Evolutionary conservation across 1,140 invertebrate genomes (phyloP).

Genomic region (Zaprionus africanus): DNA sequence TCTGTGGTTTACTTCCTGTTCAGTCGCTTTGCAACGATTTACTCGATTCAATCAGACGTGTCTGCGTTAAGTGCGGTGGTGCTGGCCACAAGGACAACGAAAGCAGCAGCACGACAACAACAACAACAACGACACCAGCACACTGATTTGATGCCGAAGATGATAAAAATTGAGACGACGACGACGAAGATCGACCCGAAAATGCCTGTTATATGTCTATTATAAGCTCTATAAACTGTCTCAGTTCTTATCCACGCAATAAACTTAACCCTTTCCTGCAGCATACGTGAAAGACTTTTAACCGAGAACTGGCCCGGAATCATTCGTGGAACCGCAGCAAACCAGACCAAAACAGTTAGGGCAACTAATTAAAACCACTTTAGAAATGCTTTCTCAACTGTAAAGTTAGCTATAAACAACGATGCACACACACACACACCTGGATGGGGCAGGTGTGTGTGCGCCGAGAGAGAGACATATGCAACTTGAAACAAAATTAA

Average conservation of each 20-base stretch:
- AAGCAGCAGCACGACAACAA: not conserved
- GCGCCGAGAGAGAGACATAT: constrained; percentile 64
- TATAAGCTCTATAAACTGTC: not conserved
- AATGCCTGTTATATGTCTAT: not conserved
- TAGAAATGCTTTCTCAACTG: constrained; percentile 80
- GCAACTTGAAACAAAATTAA: constrained; percentile 82
- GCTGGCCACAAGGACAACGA: no score
- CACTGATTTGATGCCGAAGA: not conserved
- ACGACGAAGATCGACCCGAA: not conserved
- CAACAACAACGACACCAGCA: not conserved
- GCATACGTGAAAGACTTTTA: not conserved
- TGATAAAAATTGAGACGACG: not conserved
- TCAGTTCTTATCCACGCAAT: constrained; percentile 12
- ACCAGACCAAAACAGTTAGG: constrained; percentile 39
- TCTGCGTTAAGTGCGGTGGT: no score
- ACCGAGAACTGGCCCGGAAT: constrained; percentile 16
- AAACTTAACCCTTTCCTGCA: constrained; percentile 24
- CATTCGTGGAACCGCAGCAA: constrained; percentile 26
- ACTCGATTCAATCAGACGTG: rapidly evolving
- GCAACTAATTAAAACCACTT: constrained; percentile 81
- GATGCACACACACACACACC: constrained; percentile 17
- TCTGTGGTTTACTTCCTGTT: no score
- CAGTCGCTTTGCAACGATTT: rapidly evolving
- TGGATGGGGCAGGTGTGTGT: constrained; percentile 4
- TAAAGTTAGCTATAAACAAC: constrained; percentile 81